A percentile compares a stretch with the other conserved stretches of the same genome.
Conservation (phyloP, 2,113 vertebrate genomes). For the Danio rerio region DNA sequence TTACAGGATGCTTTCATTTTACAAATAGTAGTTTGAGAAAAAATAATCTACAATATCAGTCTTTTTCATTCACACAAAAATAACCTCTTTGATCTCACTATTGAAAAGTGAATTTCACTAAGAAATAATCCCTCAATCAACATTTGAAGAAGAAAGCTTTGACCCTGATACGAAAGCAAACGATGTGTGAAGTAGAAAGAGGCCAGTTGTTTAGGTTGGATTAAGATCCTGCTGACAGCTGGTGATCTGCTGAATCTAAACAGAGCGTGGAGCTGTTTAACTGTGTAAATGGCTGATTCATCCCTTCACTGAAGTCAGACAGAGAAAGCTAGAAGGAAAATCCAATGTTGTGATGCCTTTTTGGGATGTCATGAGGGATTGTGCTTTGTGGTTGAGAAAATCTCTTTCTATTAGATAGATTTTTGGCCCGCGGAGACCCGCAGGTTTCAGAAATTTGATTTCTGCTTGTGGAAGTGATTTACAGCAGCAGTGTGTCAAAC, state of each 20-base stretch:
- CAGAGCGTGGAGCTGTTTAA: conserved; percentile 33
- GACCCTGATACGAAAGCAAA: conserved; percentile 4
- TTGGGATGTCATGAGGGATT: conserved; percentile 37
- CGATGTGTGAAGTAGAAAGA: not conserved
- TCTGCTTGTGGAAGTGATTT: conserved; percentile 57
- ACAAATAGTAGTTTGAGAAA: too few species aligned
- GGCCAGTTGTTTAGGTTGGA: not conserved
- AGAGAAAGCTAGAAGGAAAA: conserved; percentile 25
- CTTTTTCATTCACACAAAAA: too few species aligned
- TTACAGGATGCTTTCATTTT: too few species aligned
- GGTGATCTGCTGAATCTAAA: not conserved
- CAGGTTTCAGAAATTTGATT: conserved; percentile 55
- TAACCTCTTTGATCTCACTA: conserved; percentile 21
- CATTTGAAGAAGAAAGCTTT: not conserved
- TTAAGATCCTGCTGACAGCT: conserved; percentile 19
- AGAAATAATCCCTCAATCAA: conserved; percentile 28
- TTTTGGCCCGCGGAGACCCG: conserved; percentile 31
- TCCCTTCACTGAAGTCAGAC: conserved; percentile 21
- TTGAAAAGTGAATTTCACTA: conserved; percentile 27
- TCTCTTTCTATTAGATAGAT: conserved; percentile 51
- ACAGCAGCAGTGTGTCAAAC: conserved; percentile 42
- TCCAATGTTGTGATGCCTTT: conserved; percentile 20
- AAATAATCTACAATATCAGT: too few species aligned
- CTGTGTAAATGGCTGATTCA: conserved; percentile 30
- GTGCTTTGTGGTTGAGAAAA: conserved; percentile 33